A percentile compares a stretch with the other conserved stretches of the same genome.
Conservation (phyloP, 2,888 invertebrate species). For the Aphodius granarius region DNA sequence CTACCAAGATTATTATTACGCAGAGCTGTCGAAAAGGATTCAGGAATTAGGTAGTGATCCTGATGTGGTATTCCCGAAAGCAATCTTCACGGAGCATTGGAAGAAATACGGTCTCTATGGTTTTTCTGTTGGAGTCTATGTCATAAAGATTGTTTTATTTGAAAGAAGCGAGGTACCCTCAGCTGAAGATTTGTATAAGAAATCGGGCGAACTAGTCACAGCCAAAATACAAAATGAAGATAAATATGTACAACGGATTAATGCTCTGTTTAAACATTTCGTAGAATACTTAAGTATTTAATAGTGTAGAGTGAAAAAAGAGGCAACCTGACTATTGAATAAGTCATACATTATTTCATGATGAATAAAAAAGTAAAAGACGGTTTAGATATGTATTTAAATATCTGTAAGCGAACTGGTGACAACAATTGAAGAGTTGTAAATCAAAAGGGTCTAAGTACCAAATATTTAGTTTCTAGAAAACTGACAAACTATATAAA, state of each 20-base stretch:
- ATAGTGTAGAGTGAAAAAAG: background rate
- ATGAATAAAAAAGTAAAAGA: too few relatives aligned
- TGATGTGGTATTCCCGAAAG: slow-evolving; percentile 37
- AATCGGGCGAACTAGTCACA: background rate
- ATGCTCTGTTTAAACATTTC: background rate
- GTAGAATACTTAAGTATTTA: background rate
- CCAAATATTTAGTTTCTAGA: too few relatives aligned
- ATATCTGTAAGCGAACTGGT: too few relatives aligned
- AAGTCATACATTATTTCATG: too few relatives aligned
- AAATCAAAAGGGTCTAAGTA: too few relatives aligned
- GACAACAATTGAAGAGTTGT: too few relatives aligned
- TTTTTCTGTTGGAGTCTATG: background rate
- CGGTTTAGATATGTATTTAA: too few relatives aligned
- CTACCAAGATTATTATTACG: slow-evolving; percentile 41
- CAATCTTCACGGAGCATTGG: background rate
- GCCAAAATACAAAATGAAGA: background rate
- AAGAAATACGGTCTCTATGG: background rate
- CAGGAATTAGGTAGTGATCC: slow-evolving; percentile 39
- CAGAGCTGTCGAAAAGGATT: slow-evolving; percentile 35
- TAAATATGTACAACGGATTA: background rate
- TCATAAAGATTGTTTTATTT: background rate
- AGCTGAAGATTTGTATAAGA: background rate
- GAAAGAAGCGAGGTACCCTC: background rate
- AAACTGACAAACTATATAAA: too few relatives aligned
- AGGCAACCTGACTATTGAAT: too few relatives aligned